Conservation (phyloP, 2,797 vertebrate genomes). For the Linurgus olivaceus region DNA sequence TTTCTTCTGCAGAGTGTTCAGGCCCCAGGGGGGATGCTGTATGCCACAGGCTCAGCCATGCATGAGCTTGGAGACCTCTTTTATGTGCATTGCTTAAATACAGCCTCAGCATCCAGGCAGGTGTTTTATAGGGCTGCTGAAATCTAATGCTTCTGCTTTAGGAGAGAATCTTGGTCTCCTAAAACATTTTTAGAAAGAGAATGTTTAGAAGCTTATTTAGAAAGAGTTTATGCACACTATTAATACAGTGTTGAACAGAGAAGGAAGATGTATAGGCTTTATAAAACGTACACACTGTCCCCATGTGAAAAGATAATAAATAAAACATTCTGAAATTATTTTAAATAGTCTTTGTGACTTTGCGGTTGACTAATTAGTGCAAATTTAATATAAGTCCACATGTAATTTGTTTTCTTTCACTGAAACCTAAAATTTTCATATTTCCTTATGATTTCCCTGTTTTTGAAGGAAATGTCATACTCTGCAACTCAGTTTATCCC, state of each 20-base stretch:
- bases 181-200: not conserved
- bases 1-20: not conserved
- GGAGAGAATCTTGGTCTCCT: not conserved
- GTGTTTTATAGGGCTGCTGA: not conserved
- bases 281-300: not conserved
- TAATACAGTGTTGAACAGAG: not conserved
- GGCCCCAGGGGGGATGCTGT: not conserved
- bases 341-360: not conserved
- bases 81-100: not conserved
- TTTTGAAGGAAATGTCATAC: not conserved
- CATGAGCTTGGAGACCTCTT: not conserved
- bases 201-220: not conserved
- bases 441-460: not conserved
- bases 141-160: not conserved
- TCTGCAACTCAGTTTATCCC: not conserved
- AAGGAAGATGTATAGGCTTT: not conserved
- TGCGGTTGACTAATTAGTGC: not conserved
- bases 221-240: not conserved
- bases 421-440: not conserved
- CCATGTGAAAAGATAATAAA: not conserved
- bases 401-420: not conserved
- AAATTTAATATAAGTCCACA: not conserved
- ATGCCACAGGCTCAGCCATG: not conserved
- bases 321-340: not conserved
- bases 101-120: not conserved